phyloP scores from a whole-genome alignment of 2,797 vertebrate genomes.

The Poeciliopsis infans region DNA sequence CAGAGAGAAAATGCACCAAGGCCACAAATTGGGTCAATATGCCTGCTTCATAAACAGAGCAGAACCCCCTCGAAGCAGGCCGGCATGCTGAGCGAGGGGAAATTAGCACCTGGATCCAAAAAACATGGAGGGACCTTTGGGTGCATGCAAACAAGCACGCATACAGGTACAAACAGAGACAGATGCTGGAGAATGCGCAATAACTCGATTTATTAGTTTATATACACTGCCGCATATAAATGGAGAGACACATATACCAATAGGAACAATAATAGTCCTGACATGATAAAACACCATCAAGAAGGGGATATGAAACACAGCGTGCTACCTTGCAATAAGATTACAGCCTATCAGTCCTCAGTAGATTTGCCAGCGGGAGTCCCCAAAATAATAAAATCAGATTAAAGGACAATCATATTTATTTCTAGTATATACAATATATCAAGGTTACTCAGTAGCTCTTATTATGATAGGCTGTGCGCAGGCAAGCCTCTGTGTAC shows the following conservation, averaged over 20 bases:
- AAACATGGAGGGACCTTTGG: slow-evolving; percentile 72
- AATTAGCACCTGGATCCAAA: slow-evolving; percentile 91
- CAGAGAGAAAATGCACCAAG: slow-evolving; percentile 85
- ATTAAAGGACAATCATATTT: slow-evolving; percentile 98
- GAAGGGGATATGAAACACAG: slow-evolving; percentile 80
- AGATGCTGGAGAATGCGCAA: slow-evolving; percentile 60
- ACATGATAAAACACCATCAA: slow-evolving; percentile 81
- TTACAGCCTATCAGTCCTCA: slow-evolving; percentile 86
- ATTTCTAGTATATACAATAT: slow-evolving; percentile 96
- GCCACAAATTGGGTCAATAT: slow-evolving; percentile 98
- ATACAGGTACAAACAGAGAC: slow-evolving; percentile 66
- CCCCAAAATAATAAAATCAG: slow-evolving; percentile 97
- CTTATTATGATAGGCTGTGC: slow-evolving; percentile 79
- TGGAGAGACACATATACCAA: slow-evolving; percentile 76
- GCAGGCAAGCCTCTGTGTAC: slow-evolving; percentile 74
- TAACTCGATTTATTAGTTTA: slow-evolving; percentile 76
- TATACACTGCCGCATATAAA: slow-evolving; percentile 72
- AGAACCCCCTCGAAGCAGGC: slow-evolving; percentile 81
- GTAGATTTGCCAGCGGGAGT: slow-evolving; percentile 94
- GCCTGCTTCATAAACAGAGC: slow-evolving; percentile 96
- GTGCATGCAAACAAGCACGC: slow-evolving; percentile 58
- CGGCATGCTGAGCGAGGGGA: slow-evolving; percentile 85
- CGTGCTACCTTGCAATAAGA: slow-evolving; percentile 90
- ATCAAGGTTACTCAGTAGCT: slow-evolving; percentile 78
- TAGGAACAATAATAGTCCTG: slow-evolving; percentile 79